Evolutionary conservation across 2,888 invertebrate genomes (phyloP).

Genomic region (Amblyjoppa proteus): DNA sequence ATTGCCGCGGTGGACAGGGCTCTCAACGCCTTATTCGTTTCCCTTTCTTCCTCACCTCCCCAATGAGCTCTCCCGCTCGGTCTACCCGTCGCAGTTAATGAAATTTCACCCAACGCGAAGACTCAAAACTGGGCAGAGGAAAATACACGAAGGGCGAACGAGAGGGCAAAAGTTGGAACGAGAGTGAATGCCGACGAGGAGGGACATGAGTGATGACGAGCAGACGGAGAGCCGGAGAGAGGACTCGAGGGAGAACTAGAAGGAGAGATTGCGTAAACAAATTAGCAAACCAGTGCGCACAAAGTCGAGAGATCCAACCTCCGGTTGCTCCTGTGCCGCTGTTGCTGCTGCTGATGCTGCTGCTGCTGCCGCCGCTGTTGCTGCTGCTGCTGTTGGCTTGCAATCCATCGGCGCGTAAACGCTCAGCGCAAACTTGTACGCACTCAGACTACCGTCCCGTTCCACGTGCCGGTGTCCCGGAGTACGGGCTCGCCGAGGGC

Average conservation of each 20-base stretch:
- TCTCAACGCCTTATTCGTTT: conserved; percentile 46
- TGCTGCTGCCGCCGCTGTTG: not conserved
- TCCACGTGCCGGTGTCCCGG: conserved; percentile 38
- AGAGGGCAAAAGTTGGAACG: conserved; percentile 10
- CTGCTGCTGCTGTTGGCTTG: conserved; percentile 33
- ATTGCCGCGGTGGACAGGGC: conserved; percentile 60
- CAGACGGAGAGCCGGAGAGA: conserved; percentile 50
- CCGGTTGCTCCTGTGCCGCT: conserved; percentile 22
- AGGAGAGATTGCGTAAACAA: conserved; percentile 75
- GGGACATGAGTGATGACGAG: conserved; percentile 13
- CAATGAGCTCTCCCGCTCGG: conserved; percentile 29
- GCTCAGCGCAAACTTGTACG: conserved; percentile 63
- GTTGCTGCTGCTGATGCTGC: not conserved
- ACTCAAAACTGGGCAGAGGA: conserved; percentile 41
- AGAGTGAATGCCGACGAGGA: conserved; percentile 30
- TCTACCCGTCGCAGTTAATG: conserved; percentile 57
- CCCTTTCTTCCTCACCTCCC: conserved; percentile 55
- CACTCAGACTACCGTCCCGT: conserved; percentile 56
- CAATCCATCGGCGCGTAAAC: conserved; percentile 64
- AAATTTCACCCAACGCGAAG: conserved; percentile 56
- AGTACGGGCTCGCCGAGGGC: conserved; percentile 36
- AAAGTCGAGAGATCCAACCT: conserved; percentile 65
- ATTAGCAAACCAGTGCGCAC: conserved; percentile 71
- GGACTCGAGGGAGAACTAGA: conserved; percentile 56
- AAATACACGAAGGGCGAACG: conserved; percentile 47